phyloP scores from a whole-genome alignment of 1,140 invertebrate species.

The honey bee (Apis mellifera) region DNA sequence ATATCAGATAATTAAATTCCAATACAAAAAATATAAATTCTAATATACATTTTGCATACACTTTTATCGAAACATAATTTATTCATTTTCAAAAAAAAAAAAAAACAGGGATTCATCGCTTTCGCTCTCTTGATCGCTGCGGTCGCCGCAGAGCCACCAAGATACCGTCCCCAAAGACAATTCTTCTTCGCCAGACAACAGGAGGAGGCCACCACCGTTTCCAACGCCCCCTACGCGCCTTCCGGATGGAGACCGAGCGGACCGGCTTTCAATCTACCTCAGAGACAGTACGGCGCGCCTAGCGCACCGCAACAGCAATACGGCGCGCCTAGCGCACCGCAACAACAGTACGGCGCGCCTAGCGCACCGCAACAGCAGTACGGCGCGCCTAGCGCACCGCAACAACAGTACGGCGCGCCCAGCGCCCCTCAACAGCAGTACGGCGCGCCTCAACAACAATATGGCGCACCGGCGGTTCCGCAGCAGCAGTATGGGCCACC shows the following conservation, averaged over 20 bases:
- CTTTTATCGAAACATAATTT: too few species aligned
- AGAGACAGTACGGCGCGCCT: constrained; percentile 68
- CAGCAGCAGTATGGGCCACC: constrained; percentile 50
- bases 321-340: constrained; percentile 37
- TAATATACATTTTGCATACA: too few species aligned
- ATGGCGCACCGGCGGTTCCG: too few species aligned
- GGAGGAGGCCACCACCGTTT: constrained; percentile 51
- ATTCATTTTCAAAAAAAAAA: neutral
- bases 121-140: constrained; percentile 65
- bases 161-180: constrained; percentile 66
- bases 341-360: constrained; percentile 57
- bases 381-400: constrained; percentile 45
- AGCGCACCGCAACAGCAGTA: constrained; percentile 55
- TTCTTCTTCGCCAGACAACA: constrained; percentile 75
- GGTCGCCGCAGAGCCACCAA: constrained; percentile 74
- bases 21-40: too few species aligned
- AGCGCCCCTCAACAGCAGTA: neutral
- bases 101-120: constrained; percentile 68
- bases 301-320: constrained; percentile 49
- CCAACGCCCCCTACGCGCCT: constrained; percentile 77
- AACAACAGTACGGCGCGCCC: constrained; percentile 49
- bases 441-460: constrained; percentile 54
- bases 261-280: constrained; percentile 82
- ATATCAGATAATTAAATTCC: too few species aligned
- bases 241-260: constrained; percentile 83